Conservation (phyloP, 2,113 vertebrate genomes). For the Alosa alosa region DNA sequence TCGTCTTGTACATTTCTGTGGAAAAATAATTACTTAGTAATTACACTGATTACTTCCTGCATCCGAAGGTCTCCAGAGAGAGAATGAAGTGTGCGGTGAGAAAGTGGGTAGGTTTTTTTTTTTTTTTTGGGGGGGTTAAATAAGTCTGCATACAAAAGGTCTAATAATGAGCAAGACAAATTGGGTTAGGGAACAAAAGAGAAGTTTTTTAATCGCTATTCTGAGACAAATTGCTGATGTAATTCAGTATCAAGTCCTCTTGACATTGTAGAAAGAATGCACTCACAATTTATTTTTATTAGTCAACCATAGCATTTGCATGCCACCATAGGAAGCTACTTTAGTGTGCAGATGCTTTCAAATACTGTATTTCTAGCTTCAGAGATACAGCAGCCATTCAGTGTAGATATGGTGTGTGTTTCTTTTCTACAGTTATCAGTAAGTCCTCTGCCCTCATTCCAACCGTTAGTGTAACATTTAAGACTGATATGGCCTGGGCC, state of each 20-base stretch:
- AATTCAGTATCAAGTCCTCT: background rate
- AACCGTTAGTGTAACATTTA: background rate
- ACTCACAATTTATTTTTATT: too few species aligned
- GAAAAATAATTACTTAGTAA: constrained; percentile 7
- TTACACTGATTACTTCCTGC: constrained; percentile 11
- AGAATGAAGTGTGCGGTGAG: background rate
- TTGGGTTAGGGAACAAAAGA: background rate
- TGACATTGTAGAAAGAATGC: too few species aligned
- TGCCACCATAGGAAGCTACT: too few species aligned
- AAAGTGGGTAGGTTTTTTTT: background rate
- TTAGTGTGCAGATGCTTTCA: too few species aligned
- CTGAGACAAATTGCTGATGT: background rate
- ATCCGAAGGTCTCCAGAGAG: background rate
- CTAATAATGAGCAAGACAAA: background rate
- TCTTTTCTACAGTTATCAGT: background rate
- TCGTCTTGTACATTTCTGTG: background rate
- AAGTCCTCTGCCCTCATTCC: background rate
- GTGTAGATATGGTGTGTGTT: too few species aligned
- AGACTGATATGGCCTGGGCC: background rate
- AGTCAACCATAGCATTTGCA: too few species aligned
- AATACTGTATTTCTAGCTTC: too few species aligned
- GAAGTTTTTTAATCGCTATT: background rate
- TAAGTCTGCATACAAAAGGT: background rate
- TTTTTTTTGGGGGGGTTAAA: background rate
- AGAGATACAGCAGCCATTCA: too few species aligned